Percentiles rank a stretch among this genome's conserved stretches.
Evolutionary conservation across 2,113 vertebrate genomes (phyloP).

Genomic region (Pterocles orientalis): DNA sequence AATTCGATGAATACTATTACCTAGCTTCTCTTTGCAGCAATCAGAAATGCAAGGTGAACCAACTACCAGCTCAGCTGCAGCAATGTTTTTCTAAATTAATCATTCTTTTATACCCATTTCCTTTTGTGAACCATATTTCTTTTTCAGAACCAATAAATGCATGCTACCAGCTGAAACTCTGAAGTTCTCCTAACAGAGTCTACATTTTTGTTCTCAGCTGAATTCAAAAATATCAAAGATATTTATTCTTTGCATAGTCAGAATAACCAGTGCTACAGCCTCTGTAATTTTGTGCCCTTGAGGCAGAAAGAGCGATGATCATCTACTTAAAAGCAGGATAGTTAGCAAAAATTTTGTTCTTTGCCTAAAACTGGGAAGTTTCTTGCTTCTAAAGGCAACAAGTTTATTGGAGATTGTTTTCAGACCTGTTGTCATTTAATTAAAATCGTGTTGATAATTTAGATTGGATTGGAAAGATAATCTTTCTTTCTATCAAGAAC

Average conservation of each 20-base stretch:
- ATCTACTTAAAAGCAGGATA: neutral
- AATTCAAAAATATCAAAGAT: neutral
- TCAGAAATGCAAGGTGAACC: neutral
- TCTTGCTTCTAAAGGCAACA: neutral
- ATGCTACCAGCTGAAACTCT: neutral
- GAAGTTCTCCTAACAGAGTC: neutral
- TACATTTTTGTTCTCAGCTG: neutral
- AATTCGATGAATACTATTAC: neutral
- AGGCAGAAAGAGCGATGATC: neutral
- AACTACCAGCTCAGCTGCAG: neutral
- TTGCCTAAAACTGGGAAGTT: neutral
- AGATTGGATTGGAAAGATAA: neutral
- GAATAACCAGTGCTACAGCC: neutral
- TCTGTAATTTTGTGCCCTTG: neutral
- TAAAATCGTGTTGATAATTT: neutral
- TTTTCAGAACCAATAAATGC: neutral
- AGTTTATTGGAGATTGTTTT: neutral
- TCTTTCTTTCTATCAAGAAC: neutral
- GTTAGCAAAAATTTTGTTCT: neutral
- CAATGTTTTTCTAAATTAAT: neutral
- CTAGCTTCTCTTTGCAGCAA: neutral
- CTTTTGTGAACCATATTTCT: neutral
- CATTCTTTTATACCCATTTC: neutral
- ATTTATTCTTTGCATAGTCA: neutral
- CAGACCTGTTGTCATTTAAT: neutral